Conservation (phyloP, 2,113 vertebrate species). For the Pelvicachromis taeniatus region DNA sequence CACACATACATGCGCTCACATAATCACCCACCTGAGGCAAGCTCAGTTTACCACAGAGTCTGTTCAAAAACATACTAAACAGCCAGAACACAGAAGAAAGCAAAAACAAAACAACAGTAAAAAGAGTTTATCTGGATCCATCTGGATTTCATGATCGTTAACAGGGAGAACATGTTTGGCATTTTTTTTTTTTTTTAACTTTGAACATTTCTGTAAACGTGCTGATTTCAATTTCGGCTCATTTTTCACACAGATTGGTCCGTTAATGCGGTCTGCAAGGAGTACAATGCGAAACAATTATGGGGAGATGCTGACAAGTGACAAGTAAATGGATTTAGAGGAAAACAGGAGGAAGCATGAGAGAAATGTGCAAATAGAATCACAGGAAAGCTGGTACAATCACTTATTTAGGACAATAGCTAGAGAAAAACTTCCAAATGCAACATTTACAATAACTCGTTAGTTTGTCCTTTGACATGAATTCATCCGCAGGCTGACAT, state of each 20-base stretch:
- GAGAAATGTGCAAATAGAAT: constrained; percentile 4
- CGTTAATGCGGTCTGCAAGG: background rate
- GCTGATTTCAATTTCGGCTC: background rate
- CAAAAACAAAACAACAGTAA: background rate
- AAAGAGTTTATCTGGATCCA: background rate
- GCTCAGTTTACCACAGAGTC: constrained; percentile 2
- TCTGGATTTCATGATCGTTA: background rate
- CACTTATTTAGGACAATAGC: constrained; percentile 12
- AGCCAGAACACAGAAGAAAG: background rate
- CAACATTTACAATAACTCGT: background rate
- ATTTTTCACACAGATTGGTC: background rate
- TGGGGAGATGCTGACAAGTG: background rate
- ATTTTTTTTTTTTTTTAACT: background rate
- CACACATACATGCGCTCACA: constrained; percentile 4
- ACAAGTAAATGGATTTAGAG: background rate
- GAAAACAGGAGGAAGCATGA: background rate
- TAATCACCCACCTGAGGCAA: constrained; percentile 33
- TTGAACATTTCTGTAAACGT: background rate
- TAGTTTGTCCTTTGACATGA: constrained; percentile 4
- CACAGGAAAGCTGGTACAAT: background rate
- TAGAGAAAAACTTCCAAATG: constrained; percentile 6
- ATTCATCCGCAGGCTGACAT: background rate
- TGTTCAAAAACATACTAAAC: constrained; percentile 9
- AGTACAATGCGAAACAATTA: background rate
- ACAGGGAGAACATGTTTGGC: background rate